Base-by-base conservation (phyloP, 2,113 vertebrate species). In the Arizona elegans region DNA sequence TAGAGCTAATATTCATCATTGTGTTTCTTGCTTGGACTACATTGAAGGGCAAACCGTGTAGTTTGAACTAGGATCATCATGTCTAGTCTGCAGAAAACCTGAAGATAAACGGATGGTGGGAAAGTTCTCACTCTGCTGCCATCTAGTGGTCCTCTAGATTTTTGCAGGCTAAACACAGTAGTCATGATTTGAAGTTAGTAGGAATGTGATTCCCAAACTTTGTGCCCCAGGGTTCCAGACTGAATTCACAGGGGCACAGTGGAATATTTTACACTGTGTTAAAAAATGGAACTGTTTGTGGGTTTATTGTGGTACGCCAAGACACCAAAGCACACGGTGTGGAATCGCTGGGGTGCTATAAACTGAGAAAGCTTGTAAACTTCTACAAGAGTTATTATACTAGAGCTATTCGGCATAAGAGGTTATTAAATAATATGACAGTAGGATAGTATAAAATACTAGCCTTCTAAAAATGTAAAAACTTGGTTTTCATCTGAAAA, bases 361-460 rank as follows among this genome's bases (percentile, higher is more conserved):
- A 81, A 81, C 33, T 43, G 15, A 81, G n/a, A 13, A 75, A 75
- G n/a, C 11, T 75, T 2, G 65, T 75, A 15, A 75, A 75, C n/a
- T 43, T 43, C 17, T 43, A 38, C 17, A 70, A 70, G 29, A n/a
- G n/a, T 33, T 7, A 70, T 70, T 70, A 29, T 70, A 38, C 17
- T 43, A 43, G 19, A 81, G 75, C 21, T 19, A 56, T 26, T n/a
- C 3, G 8, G 4, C 62, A 75, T 56, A 81, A 33, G 13, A 81
- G 38, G 2, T 70, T 33, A 52, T 88, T 81, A 56, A 65, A n/a
- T 85, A 65, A 94, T 95, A 89, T 91, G 59, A 24, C 58, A 86
- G 56, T 65, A 91, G 62, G 24, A 93, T 91, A 38, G 86, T 92
- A 92, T 65, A 91, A 89, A 75, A 91, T 92, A 91, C 8, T 59